Conservation (phyloP, 1,140 invertebrate genomes). For the Bathynomus jamesi region DNA sequence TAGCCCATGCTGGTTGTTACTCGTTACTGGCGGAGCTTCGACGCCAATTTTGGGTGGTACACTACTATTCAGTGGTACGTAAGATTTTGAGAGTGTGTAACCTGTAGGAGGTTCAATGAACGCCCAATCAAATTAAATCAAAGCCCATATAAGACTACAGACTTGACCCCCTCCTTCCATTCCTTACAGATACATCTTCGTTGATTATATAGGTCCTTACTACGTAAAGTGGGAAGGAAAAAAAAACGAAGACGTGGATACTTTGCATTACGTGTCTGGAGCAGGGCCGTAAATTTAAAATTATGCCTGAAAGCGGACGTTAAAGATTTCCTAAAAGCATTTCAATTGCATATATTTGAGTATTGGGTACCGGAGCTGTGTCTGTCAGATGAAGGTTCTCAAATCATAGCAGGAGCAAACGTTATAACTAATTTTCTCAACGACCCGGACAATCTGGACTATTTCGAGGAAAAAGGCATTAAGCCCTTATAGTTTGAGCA, state of each 20-base stretch:
- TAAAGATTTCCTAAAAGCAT: not conserved
- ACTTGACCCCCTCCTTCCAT: not conserved
- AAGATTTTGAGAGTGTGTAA: not conserved
- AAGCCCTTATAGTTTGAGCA: not conserved
- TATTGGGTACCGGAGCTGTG: not conserved
- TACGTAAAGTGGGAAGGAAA: not conserved
- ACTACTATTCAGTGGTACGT: not conserved
- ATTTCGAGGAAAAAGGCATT: conserved; percentile 1
- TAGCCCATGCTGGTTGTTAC: conserved; percentile 2
- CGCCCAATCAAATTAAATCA: not conserved
- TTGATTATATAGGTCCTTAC: conserved; percentile 1
- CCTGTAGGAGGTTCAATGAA: conserved; percentile 3
- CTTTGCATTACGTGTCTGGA: conserved; percentile 5
- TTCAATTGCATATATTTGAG: conserved; percentile 2
- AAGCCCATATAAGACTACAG: not conserved
- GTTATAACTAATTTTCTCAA: not conserved
- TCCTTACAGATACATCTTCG: not conserved
- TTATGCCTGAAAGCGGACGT: not conserved
- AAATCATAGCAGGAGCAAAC: not conserved
- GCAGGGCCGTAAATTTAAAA: conserved; percentile 7
- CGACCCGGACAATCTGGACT: not conserved
- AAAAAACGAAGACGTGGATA: not conserved
- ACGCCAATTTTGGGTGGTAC: not conserved
- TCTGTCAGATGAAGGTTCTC: not conserved
- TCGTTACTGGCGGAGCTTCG: not conserved